Evolutionary conservation across 2,888 invertebrate species (phyloP).

Genomic region (Coelinius sp.): DNA sequence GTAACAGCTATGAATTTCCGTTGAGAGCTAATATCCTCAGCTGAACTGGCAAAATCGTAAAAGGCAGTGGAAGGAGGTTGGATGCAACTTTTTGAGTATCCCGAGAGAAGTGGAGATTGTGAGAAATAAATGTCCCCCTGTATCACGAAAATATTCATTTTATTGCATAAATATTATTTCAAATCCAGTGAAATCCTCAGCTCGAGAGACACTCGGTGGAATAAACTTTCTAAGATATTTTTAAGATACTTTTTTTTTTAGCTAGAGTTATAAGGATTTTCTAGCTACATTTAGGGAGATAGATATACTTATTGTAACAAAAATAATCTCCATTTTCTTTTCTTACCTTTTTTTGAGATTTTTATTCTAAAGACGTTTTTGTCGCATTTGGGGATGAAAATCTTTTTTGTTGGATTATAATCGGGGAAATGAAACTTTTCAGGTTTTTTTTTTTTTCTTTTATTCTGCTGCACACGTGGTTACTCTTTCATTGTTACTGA

Average conservation of each 20-base stretch:
- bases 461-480: background rate
- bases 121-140: background rate
- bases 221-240: background rate
- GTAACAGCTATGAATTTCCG: conserved; percentile 47
- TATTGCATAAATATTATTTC: conserved; percentile 1
- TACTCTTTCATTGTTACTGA: background rate
- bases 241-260: background rate
- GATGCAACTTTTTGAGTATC: conserved; percentile 31
- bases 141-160: background rate
- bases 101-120: background rate
- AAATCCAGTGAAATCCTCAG: background rate
- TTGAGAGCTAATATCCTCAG: conserved; percentile 45
- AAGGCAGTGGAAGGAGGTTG: background rate
- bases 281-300: too few relatives aligned
- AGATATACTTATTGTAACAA: too few relatives aligned
- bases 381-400: too few relatives aligned
- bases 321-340: too few relatives aligned
- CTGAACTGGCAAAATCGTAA: conserved; percentile 22
- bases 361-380: too few relatives aligned
- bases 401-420: background rate
- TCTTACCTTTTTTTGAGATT: too few relatives aligned
- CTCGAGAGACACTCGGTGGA: background rate
- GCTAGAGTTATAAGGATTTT: background rate
- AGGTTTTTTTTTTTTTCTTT: background rate
- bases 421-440: too few relatives aligned